These are phyloP conservation scores for Drosophila seguyi DNA, from an alignment of 1,140 invertebrate species.

Conservation along the genomic window DNA sequence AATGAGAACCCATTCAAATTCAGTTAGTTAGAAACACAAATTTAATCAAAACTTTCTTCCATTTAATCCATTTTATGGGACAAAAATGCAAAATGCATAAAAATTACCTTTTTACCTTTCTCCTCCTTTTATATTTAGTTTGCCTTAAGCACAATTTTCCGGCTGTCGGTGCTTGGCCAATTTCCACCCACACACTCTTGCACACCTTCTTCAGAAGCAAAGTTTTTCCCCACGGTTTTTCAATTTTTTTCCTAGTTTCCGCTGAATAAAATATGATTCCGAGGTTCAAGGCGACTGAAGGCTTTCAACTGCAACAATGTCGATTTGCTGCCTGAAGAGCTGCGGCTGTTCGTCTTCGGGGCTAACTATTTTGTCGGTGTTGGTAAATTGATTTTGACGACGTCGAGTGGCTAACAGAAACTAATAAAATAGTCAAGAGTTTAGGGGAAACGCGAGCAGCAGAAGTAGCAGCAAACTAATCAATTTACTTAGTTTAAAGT, in stretches of 20 bases:
- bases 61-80: constrained; percentile 14
- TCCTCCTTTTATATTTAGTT: neutral
- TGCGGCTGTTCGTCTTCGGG: constrained; percentile 32
- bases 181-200: constrained; percentile 3
- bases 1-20: constrained; percentile 1
- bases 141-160: constrained; percentile 30
- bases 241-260: constrained; percentile 23
- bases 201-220: constrained; percentile 12
- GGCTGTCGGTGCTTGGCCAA: constrained; percentile 9
- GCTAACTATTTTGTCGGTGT: constrained; percentile 37
- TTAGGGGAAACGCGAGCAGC: neutral
- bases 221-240: constrained; percentile 35
- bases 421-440: constrained; percentile 46
- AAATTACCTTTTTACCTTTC: constrained; percentile 17
- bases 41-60: constrained; percentile 8
- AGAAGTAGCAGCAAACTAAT: constrained; percentile 16
- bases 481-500: constrained; percentile 16
- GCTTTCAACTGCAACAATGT: constrained; percentile 56
- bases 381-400: constrained; percentile 45
- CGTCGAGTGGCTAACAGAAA: constrained; percentile 10
- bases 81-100: constrained; percentile 30
- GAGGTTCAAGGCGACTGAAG: constrained; percentile 47
- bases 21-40: neutral
- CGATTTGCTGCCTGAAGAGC: constrained; percentile 44
- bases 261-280: constrained; percentile 59